phyloP scores from a whole-genome alignment of 2,113 vertebrate species.

The Crotophaga sulcirostris region DNA sequence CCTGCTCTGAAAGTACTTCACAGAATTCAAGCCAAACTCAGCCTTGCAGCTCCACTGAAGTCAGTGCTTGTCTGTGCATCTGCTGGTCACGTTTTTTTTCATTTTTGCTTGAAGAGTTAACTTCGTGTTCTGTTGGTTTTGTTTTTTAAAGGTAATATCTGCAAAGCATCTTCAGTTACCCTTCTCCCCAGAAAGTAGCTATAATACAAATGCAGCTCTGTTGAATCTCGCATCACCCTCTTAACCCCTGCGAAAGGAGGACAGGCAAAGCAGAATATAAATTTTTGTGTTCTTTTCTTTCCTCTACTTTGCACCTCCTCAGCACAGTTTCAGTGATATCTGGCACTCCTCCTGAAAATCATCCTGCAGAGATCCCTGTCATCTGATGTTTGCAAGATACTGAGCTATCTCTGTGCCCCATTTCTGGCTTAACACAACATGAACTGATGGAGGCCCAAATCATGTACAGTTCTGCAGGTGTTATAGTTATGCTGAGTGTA shows the following conservation, averaged over 20 bases:
- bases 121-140: background rate
- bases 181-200: background rate
- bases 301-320: constrained; percentile 23
- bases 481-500: background rate
- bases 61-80: constrained; percentile 19
- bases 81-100: background rate
- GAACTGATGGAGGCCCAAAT: background rate
- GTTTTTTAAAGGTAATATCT: background rate
- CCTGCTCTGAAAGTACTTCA: constrained; percentile 41
- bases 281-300: constrained; percentile 1
- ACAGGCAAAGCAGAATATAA: background rate
- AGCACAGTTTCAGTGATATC: background rate
- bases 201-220: background rate
- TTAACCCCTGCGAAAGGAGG: background rate
- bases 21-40: constrained; percentile 43
- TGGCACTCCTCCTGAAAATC: constrained; percentile 8
- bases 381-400: background rate
- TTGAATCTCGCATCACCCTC: background rate
- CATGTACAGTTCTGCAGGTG: background rate
- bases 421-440: background rate
- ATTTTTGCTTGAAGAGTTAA: background rate
- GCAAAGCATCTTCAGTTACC: background rate
- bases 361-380: background rate
- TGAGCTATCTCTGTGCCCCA: background rate
- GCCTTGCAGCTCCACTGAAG: constrained; percentile 31